phyloP scores from a whole-genome alignment of 1,140 invertebrate species.

The Sesamia nonagrioides region DNA sequence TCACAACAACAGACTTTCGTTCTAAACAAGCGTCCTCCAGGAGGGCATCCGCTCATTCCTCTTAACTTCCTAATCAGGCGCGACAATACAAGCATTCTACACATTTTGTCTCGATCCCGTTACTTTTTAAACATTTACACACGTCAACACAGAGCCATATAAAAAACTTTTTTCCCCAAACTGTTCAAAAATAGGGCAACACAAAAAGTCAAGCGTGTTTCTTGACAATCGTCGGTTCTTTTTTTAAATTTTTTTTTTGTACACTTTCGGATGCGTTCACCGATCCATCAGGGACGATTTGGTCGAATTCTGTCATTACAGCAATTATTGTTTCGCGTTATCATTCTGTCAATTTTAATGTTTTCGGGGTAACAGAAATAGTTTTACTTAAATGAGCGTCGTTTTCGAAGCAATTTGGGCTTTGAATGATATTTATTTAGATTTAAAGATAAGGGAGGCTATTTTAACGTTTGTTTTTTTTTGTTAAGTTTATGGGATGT shows the following conservation, averaged over 20 bases:
- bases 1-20: neutral
- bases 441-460: slow-evolving; percentile 36
- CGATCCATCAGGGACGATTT: slow-evolving; percentile 70
- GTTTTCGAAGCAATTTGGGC: slow-evolving; percentile 45
- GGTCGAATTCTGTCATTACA: slow-evolving; percentile 71
- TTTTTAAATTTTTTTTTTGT: slow-evolving; percentile 57
- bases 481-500: slow-evolving; percentile 4
- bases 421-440: slow-evolving; percentile 43
- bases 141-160: slow-evolving; percentile 25
- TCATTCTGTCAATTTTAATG: slow-evolving; percentile 68
- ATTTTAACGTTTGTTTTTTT: slow-evolving; percentile 22
- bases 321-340: slow-evolving; percentile 71
- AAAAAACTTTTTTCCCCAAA: slow-evolving; percentile 38
- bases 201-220: slow-evolving; percentile 50
- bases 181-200: slow-evolving; percentile 43
- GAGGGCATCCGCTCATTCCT: slow-evolving; percentile 37
- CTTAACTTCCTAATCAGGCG: slow-evolving; percentile 10
- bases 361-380: slow-evolving; percentile 53
- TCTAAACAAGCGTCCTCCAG: slow-evolving; percentile 16
- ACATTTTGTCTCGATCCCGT: slow-evolving; percentile 24
- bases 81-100: slow-evolving; percentile 25
- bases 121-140: slow-evolving; percentile 40
- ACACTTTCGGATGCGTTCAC: slow-evolving; percentile 44
- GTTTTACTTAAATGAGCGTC: slow-evolving; percentile 48
- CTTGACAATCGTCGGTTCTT: slow-evolving; percentile 62